Percentiles rank a stretch among this genome's conserved stretches.
Evolutionary conservation across 2,797 vertebrate genomes (phyloP).

Genomic region (Vespertilio murinus): DNA sequence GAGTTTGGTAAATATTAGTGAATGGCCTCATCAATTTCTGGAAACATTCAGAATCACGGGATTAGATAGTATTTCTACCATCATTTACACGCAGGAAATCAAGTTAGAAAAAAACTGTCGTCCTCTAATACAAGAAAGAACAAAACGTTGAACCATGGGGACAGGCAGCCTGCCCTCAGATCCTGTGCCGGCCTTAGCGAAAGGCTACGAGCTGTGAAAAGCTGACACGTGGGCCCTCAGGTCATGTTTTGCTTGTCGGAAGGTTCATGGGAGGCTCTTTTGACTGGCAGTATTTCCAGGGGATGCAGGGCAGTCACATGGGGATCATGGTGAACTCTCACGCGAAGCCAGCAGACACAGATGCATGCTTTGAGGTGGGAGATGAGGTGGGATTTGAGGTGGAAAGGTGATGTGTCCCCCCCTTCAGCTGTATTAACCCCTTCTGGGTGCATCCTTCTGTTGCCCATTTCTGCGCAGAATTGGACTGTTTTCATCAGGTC

Average conservation of each 20-base stretch:
- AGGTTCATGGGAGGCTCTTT: neutral
- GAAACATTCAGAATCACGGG: neutral
- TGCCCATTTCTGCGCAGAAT: neutral
- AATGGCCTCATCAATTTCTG: neutral
- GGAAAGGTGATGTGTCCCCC: too few species aligned
- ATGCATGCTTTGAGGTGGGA: neutral
- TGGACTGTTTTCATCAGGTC: neutral
- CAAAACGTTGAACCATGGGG: neutral
- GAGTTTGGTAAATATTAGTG: neutral
- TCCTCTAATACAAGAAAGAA: neutral
- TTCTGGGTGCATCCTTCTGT: neutral
- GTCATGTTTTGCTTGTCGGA: neutral
- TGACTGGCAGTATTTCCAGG: neutral
- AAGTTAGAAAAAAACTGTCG: neutral
- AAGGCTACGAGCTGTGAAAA: neutral
- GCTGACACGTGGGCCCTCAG: neutral
- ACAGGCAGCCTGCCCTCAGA: neutral
- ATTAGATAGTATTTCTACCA: slow-evolving; percentile 16
- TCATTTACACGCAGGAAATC: neutral
- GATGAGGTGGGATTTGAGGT: neutral
- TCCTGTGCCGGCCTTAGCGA: neutral
- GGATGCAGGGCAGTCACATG: neutral
- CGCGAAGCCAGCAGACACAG: neutral
- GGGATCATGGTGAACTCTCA: neutral
- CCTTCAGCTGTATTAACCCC: neutral